A percentile compares a stretch with the other conserved stretches of the same genome.
Conservation (phyloP, 2,113 vertebrate species). For the Megaceryle torquata region DNA sequence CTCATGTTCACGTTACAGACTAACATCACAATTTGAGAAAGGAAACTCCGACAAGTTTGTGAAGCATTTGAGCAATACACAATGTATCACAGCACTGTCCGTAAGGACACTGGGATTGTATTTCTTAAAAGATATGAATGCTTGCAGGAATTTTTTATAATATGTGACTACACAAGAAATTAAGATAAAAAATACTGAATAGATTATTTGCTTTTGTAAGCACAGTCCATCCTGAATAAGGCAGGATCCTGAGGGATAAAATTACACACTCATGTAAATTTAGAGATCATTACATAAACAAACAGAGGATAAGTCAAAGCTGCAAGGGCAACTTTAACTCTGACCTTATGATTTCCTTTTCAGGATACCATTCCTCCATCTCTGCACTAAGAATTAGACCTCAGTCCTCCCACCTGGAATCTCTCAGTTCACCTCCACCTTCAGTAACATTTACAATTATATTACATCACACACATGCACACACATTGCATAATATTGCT, state of each 20-base stretch:
- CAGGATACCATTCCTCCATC: not conserved
- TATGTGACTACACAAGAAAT: not conserved
- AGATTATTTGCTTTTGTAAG: not conserved
- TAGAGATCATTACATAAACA: not conserved
- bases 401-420: not conserved
- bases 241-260: not conserved
- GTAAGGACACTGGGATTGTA: accelerated
- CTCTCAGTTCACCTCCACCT: not conserved
- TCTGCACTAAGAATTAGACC: not conserved
- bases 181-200: constrained; percentile 9
- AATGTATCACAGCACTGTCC: not conserved
- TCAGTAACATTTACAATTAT: constrained; percentile 20
- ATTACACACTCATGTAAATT: not conserved
- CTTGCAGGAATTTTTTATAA: not conserved
- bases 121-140: not conserved
- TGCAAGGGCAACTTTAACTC: not conserved
- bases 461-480: constrained; percentile 2
- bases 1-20: not conserved
- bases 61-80: not conserved
- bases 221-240: not conserved
- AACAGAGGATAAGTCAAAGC: constrained; percentile 3
- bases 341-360: not conserved
- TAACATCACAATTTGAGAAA: not conserved
- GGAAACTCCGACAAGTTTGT: not conserved
- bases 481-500: constrained; percentile 29